Percentiles rank a stretch among this genome's conserved stretches.
Conservation (phyloP, 2,888 invertebrate species). For the Euzetes globulus region DNA sequence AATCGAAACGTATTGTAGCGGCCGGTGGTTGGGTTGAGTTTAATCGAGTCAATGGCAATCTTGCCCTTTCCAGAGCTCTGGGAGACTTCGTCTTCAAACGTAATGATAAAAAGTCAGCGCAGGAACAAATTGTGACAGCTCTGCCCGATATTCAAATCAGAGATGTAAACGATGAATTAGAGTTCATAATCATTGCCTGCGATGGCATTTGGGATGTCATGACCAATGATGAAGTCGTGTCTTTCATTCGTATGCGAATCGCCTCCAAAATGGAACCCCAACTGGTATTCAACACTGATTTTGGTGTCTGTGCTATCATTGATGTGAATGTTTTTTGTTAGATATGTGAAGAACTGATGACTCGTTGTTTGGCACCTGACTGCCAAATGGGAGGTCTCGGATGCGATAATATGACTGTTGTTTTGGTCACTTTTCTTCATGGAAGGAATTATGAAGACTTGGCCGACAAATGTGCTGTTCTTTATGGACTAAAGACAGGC, state of each 20-base stretch:
- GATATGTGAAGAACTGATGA: conserved; percentile 93
- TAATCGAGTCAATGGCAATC: conserved; percentile 53
- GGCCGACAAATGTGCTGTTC: conserved; percentile 22
- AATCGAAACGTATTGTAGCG: conserved; percentile 74
- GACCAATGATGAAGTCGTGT: conserved; percentile 84
- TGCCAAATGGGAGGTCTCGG: conserved; percentile 93
- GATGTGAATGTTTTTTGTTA: conserved; percentile 42
- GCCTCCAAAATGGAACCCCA: conserved; percentile 78
- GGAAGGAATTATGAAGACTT: conserved; percentile 48
- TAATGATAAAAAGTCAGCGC: conserved; percentile 71
- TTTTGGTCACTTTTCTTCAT: conserved; percentile 69
- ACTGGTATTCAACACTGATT: conserved; percentile 50
- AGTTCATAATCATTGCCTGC: conserved; percentile 92
- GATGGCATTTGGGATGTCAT: conserved; percentile 99
- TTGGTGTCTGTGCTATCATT: not conserved
- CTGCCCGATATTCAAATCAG: conserved; percentile 82
- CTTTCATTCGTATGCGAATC: conserved; percentile 76
- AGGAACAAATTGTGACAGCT: conserved; percentile 92
- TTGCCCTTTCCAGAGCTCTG: conserved; percentile 88
- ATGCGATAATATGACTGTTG: conserved; percentile 98
- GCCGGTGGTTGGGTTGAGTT: conserved; percentile 93
- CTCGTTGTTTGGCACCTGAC: conserved; percentile 90
- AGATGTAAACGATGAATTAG: conserved; percentile 77
- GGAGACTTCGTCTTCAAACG: conserved; percentile 96
- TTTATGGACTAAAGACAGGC: not conserved